A percentile compares a stretch with the other conserved stretches of the same genome.
Evolutionary conservation across 2,113 vertebrate species (phyloP).

Genomic region (Zosterops hypoxanthus): DNA sequence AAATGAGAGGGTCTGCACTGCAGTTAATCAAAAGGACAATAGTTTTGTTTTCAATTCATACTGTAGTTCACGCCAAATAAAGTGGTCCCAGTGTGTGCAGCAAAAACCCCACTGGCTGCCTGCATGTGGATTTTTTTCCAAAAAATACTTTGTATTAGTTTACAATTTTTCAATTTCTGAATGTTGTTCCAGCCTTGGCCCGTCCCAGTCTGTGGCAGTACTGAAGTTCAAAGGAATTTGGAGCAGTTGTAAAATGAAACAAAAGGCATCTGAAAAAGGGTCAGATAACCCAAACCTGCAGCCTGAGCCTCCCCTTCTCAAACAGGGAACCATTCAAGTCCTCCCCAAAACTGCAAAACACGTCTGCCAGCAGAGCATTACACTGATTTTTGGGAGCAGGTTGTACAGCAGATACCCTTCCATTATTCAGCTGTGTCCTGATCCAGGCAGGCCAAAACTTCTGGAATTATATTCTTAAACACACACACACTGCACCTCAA

Average conservation of each 20-base stretch:
- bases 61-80: background rate
- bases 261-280: background rate
- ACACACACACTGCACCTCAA: background rate
- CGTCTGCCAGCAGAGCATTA: background rate
- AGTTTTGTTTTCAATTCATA: background rate
- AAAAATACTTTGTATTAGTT: background rate
- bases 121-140: background rate
- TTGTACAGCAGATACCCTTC: background rate
- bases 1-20: background rate
- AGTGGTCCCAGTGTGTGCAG: background rate
- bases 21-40: slow-evolving; percentile 29
- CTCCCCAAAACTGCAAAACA: background rate
- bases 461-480: background rate
- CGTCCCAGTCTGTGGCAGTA: background rate
- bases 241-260: background rate
- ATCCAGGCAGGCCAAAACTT: background rate
- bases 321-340: background rate
- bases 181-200: background rate
- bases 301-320: background rate
- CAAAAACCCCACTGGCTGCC: background rate
- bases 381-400: rapidly evolving
- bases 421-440: background rate
- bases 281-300: background rate
- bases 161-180: background rate
- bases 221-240: background rate